These are phyloP conservation scores for Sorex maritimensis DNA, from an alignment of 2,797 vertebrate genomes.

Conservation along the genomic window DNA sequence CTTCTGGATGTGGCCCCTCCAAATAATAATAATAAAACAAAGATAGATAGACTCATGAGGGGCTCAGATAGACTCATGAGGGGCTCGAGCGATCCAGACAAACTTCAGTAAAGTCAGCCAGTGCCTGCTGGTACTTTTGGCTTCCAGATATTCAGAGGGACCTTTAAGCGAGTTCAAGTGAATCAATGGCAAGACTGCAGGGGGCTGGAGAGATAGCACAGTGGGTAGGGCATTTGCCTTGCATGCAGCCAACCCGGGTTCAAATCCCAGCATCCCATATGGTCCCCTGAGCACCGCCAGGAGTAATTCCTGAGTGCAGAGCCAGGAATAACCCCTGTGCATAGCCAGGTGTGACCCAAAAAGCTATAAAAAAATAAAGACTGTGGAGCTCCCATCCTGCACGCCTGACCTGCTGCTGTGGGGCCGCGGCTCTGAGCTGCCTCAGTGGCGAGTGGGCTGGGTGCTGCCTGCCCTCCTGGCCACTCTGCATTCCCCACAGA, in stretches of 20 bases:
- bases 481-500: not conserved
- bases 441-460: not conserved
- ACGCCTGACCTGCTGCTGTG: accelerated
- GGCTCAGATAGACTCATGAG: not conserved
- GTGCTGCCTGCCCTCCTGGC: not conserved
- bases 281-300: too few relatives aligned
- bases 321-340: too few relatives aligned
- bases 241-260: too few relatives aligned
- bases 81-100: not conserved
- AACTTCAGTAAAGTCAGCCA: not conserved
- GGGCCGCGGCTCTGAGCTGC: not conserved
- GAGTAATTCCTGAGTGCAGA: too few relatives aligned
- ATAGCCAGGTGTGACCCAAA: too few relatives aligned
- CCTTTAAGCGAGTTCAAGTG: not conserved
- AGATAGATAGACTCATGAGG: not conserved
- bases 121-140: not conserved
- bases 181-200: not conserved
- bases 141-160: not conserved
- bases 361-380: too few relatives aligned
- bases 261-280: too few relatives aligned
- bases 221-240: too few relatives aligned
- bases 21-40: too few relatives aligned
- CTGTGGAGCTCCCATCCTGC: accelerated
- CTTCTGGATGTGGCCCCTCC: too few relatives aligned
- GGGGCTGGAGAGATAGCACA: too few relatives aligned